Evolutionary conservation across 2,797 vertebrate genomes (phyloP), one percentile per base, ranked within the genome.

Genomic region (Gallinago nigripennis): DNA sequence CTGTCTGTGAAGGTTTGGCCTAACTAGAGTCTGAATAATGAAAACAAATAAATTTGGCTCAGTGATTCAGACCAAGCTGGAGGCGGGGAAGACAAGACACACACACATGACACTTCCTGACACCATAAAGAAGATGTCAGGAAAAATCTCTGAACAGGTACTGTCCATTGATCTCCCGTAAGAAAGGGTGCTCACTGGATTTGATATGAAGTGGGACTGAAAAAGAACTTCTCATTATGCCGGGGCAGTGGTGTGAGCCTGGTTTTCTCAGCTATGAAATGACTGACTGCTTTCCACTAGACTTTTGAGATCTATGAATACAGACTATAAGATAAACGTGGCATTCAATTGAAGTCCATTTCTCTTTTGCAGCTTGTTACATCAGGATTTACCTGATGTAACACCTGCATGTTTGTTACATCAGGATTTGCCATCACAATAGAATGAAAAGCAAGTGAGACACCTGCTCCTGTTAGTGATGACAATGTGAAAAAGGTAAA

Each of bases 331-430:
- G 43, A 48, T 2, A 76, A 77, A 72, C 11, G 19, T 43, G 27
- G 19, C 46, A 35, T 35, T 60, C 48, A 82, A 18, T 0, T 78
- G 24, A 86, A 90, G 68, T n/a, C 11, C 30, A 16, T 50, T 75
- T 45, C 31, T 83, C 10, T 79, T 72, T 58, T 60, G 51, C n/a
- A 86, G 54, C 61, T 89, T 90, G 39, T 69, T 90, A 76, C 63
- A 65, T 46, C 24, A 79, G 58, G 33, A 75, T 54, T 90, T 91
- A 61, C 65, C 43, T 43, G 41, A 43, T 43, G 41, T 43, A 43
- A 43, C 41, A 8, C 41, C 41, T 43, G 41, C 41, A 43, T 43
- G 41, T 43, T 89, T 90, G 39, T 69, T 90, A 72, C 63, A 65
- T 46, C 24, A 79, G 56, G 33, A 75, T 54, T 90, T 91, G 57